These are phyloP conservation scores for Caenorhabditis sp. DNA, from an alignment of 2,888 invertebrate species.

Conservation along the genomic window DNA sequence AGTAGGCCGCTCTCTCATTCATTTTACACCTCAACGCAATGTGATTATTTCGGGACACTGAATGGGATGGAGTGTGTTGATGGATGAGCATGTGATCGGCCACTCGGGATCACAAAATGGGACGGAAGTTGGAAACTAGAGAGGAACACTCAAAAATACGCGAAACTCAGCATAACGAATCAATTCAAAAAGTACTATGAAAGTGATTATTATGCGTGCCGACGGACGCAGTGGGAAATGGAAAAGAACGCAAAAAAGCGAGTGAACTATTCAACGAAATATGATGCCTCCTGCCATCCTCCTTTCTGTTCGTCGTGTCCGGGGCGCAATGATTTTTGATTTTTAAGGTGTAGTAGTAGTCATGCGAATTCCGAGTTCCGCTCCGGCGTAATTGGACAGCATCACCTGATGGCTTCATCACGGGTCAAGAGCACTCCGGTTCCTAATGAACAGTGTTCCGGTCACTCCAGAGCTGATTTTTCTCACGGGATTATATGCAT, in stretches of 20 bases:
- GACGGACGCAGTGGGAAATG: conserved; percentile 28
- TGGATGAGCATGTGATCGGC: conserved; percentile 45
- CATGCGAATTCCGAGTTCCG: not conserved
- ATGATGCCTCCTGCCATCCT: conserved; percentile 11
- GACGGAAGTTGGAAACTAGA: too few relatives aligned
- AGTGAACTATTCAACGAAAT: conserved; percentile 37
- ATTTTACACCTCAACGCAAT: conserved; percentile 13
- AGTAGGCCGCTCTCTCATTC: not conserved
- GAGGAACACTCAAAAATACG: not conserved
- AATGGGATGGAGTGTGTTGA: conserved; percentile 33
- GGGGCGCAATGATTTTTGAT: conserved; percentile 26
- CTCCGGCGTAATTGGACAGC: conserved; percentile 14
- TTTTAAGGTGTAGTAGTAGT: conserved; percentile 19
- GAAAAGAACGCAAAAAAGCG: conserved; percentile 19
- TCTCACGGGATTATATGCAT: too few relatives aligned
- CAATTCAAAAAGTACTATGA: conserved; percentile 19
- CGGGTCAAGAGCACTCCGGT: too few relatives aligned
- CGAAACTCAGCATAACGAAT: not conserved
- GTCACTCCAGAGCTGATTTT: too few relatives aligned
- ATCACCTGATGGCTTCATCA: conserved; percentile 17
- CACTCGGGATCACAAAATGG: conserved; percentile 8
- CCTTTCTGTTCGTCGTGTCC: too few relatives aligned
- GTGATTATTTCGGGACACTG: conserved; percentile 43
- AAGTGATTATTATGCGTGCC: conserved; percentile 46
- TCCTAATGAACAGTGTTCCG: too few relatives aligned